These are phyloP conservation scores for Lamellibrachia luymesi DNA, from an alignment of 1,140 invertebrate genomes.

Conservation along the genomic window DNA sequence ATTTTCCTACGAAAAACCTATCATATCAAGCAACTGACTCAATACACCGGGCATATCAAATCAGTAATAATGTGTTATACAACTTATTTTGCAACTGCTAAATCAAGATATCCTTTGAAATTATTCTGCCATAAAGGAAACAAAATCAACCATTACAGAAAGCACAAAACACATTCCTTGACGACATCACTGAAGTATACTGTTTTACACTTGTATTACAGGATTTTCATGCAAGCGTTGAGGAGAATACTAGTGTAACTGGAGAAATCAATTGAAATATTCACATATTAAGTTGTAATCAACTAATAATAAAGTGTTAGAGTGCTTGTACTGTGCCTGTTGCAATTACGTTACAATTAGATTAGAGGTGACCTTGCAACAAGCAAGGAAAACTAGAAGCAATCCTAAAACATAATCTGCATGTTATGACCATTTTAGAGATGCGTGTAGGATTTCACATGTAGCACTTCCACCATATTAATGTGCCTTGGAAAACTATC, in stretches of 20 bases:
- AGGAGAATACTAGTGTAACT: background rate
- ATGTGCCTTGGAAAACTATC: background rate
- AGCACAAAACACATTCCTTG: background rate
- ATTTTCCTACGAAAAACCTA: background rate
- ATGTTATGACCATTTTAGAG: background rate
- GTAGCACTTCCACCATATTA: background rate
- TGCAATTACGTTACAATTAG: background rate
- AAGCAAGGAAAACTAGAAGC: background rate
- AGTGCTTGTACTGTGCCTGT: background rate
- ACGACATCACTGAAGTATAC: background rate
- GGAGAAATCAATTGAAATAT: background rate
- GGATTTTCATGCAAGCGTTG: background rate
- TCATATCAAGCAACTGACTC: background rate
- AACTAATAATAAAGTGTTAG: background rate
- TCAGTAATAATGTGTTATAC: background rate
- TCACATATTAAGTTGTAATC: background rate
- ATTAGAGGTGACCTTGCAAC: background rate
- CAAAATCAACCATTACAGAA: background rate
- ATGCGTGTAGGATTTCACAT: background rate
- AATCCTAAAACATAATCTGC: background rate
- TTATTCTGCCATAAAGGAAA: background rate
- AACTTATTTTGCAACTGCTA: background rate
- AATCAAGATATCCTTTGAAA: background rate
- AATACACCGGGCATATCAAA: background rate
- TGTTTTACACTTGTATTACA: background rate